Percentiles rank a stretch among this genome's conserved stretches.
phyloP scores from a whole-genome alignment of 2,113 vertebrate species.

The Callorhinus ursinus region DNA sequence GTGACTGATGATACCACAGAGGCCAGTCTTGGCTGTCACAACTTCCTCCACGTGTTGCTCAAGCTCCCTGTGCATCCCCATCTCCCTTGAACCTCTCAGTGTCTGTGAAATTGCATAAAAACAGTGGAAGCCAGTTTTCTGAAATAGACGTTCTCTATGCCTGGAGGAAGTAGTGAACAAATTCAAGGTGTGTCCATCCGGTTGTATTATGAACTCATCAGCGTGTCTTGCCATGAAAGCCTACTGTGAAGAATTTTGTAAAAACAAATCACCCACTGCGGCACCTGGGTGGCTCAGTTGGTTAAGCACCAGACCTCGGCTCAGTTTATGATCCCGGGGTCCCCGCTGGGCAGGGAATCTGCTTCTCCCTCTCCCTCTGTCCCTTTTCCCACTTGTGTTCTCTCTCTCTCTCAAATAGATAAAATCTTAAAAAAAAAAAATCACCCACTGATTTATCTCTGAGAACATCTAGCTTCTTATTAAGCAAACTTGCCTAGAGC shows the following conservation, averaged over 20 bases:
- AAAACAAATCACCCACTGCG: not conserved
- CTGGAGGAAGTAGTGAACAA: not conserved
- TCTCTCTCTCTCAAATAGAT: not conserved
- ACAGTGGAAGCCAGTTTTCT: not conserved
- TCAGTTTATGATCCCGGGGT: not conserved
- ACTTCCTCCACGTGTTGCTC: not conserved
- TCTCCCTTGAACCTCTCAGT: not conserved
- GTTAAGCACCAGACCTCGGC: not conserved
- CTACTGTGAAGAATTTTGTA: not conserved
- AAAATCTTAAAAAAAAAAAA: not conserved
- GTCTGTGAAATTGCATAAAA: not conserved
- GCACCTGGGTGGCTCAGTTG: not conserved
- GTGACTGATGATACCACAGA: not conserved
- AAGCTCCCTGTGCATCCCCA: not conserved
- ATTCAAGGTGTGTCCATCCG: not conserved
- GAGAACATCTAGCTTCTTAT: not conserved
- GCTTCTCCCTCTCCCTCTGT: not conserved
- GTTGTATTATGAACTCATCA: not conserved
- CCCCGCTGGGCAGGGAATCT: not conserved
- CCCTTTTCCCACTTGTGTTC: not conserved
- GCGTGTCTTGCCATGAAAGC: not conserved
- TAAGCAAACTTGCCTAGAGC: not conserved
- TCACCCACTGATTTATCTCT: not conserved
- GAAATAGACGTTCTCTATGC: not conserved
- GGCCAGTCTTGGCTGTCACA: not conserved